These are phyloP conservation scores for Bufo gargarizans DNA, from an alignment of 2,113 vertebrate species.

Conservation along the genomic window DNA sequence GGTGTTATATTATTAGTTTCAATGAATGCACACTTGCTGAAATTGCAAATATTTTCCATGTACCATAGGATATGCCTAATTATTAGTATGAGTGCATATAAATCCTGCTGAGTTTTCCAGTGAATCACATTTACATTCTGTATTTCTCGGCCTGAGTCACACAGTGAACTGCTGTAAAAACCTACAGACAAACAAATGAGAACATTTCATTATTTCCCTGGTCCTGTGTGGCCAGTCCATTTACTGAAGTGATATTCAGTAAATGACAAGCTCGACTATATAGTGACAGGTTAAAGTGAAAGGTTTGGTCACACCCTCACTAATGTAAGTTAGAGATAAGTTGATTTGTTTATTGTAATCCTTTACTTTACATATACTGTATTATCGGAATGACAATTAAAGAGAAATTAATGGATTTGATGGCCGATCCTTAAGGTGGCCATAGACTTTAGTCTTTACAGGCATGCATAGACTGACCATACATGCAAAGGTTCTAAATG, in stretches of 20 bases:
- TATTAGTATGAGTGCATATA: slow-evolving; percentile 11
- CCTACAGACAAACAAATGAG: not conserved
- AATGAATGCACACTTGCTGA: slow-evolving; percentile 34
- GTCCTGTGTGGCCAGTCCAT: not conserved
- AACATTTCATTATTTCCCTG: not conserved
- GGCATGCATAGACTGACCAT: no score
- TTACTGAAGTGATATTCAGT: not conserved
- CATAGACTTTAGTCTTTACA: no score
- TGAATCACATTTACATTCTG: slow-evolving; percentile 37
- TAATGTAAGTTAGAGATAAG: not conserved
- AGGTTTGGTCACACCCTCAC: not conserved
- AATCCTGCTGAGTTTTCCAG: slow-evolving; percentile 34
- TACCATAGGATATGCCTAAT: slow-evolving; percentile 25
- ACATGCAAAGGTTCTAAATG: no score
- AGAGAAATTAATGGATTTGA: no score
- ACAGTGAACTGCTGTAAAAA: not conserved
- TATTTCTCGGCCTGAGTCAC: slow-evolving; percentile 30
- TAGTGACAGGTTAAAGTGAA: not conserved
- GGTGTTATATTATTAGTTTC: slow-evolving; percentile 17
- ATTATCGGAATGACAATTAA: no score
- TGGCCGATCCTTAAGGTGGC: no score
- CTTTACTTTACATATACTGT: no score
- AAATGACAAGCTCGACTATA: not conserved
- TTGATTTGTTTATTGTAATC: not conserved
- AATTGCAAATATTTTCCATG: slow-evolving; percentile 31